Base-by-base conservation (phyloP, 2,113 vertebrate genomes). In the Falco punctatus region DNA sequence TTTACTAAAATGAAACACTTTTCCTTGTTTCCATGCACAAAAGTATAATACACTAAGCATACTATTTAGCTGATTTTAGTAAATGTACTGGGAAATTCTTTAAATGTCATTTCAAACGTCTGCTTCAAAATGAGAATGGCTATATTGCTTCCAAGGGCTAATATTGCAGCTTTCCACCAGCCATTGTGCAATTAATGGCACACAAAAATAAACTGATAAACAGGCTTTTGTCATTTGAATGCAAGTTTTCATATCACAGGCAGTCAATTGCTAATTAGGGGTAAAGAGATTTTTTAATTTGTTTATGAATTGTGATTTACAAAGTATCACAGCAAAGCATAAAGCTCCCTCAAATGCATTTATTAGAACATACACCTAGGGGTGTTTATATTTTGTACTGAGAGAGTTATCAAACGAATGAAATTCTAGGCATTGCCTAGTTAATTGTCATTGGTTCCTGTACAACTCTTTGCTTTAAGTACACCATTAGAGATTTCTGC, bases 81-180 rank as follows among this genome's bases (percentile, higher is more conserved):
- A 88, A 96, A 40, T 64, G 54, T 44, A 52, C 13, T 81, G 35
- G 46, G 78, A 95, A 44, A 95, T 80, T 81, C 51, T 94, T 95
- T 94, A 94, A 96, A 96, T 81, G 79, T 35, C 19, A 91, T 86
- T 96, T 96, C 86, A 96, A 95, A 91, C 90, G n/a, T 74, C 61
- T 95, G 21, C 21, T 33, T 74, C 21, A 61, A 32, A 81, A 54
- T 75, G 69, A 95, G 80, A 94, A 81, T 77, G 61, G 83, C 32
- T 86, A 4, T 71, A 22, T 57, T 44, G 35, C 70, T 94, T 95
- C 64, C 54, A 16, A 91, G 16, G 23, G 59, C 66, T 92, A 82
- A 67, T 33, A 72, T 55, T 62, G 13, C 26, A 75, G 88, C 51
- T 44, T 94, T 91, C 48, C 11, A 82, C 5, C 49, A 86, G 13